Percentiles rank a stretch among this genome's conserved stretches.
These are phyloP conservation scores for Taenaris catops DNA, from an alignment of 2,888 invertebrate species.

Conservation along the genomic window DNA sequence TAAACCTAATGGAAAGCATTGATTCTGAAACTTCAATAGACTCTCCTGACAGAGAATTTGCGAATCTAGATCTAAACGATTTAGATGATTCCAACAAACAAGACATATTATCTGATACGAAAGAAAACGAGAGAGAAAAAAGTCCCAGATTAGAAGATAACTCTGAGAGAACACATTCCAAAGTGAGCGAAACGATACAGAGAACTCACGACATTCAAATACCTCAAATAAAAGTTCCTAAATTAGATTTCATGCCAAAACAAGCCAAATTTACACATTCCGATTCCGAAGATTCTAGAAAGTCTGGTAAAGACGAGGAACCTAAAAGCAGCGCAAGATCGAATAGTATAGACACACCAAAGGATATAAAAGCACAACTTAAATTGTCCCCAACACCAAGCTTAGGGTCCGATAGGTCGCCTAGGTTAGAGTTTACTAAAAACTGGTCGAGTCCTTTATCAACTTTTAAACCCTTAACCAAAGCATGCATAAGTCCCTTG, in stretches of 20 bases:
- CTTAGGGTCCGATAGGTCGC: slow-evolving; percentile 49
- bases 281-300: slow-evolving; percentile 56
- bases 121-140: slow-evolving; percentile 43
- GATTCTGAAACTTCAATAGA: slow-evolving; percentile 75
- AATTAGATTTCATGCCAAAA: slow-evolving; percentile 48
- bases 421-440: slow-evolving; percentile 51
- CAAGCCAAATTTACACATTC: slow-evolving; percentile 37
- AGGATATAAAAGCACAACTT: slow-evolving; percentile 40
- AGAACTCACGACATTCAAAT: slow-evolving; percentile 40
- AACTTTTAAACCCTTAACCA: slow-evolving; percentile 53
- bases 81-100: slow-evolving; percentile 55
- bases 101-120: slow-evolving; percentile 35
- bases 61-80: slow-evolving; percentile 63
- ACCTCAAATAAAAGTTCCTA: slow-evolving; percentile 67
- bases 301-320: slow-evolving; percentile 40
- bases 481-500: slow-evolving; percentile 40
- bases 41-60: slow-evolving; percentile 69
- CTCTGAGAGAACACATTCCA: slow-evolving; percentile 45
- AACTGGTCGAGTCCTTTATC: slow-evolving; percentile 57
- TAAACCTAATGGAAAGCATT: slow-evolving; percentile 74
- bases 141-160: slow-evolving; percentile 42
- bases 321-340: slow-evolving; percentile 34
- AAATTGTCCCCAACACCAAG: slow-evolving; percentile 58
- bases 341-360: slow-evolving; percentile 39
- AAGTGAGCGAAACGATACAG: slow-evolving; percentile 34